Evolutionary conservation across 2,888 invertebrate genomes (phyloP), one percentile per base, ranked within the genome.

Genomic region (Empis stercorea): DNA sequence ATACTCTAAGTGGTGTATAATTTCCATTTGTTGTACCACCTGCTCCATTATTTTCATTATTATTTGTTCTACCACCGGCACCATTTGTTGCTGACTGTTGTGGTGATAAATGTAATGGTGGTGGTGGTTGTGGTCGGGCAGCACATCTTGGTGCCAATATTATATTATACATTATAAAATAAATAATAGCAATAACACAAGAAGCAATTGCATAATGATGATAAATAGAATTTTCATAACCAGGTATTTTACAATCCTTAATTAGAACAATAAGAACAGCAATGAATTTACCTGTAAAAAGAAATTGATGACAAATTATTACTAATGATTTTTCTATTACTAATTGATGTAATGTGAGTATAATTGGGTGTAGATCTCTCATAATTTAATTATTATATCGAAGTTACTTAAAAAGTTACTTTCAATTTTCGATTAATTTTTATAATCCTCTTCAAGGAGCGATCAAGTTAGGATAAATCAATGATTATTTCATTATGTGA

Each of bases 1-100:
- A 87, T 11, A 87, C 84, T 56, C 85, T 73, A 62, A 87, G 74
- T 2, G 86, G 86, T 14, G 86, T 83, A 61, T 87, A 87, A 52
- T 76, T 80, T 45, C 84, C 84, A 58, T 81, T 82, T 3, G 75
- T 68, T 20, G 57, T 54, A 9, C 58, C 57, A 17, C 51, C 55
- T 4, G 57, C 55, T 20, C 51, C 55, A 11, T 50, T 52, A 15
- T 39, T 41, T 20, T 66, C 67, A 45, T 73, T 73, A 54, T 78
- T 79, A 43, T 64, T 67, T 36, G 54, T 66, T 30, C 53, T 68
- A 14, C 53, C 40, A 6, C 50, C 48, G 36, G 61, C 27, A 15
- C 51, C 51, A 42, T 49, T 48, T 6, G 39, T 45, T 14, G 41
- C 34, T 14, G 46, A 14, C 43, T 48, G 16, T 43, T 47, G 3